Percentiles rank a stretch among this genome's conserved stretches.
phyloP scores from a whole-genome alignment of 2,888 invertebrate species.

The Eupithecia tripunctaria region DNA sequence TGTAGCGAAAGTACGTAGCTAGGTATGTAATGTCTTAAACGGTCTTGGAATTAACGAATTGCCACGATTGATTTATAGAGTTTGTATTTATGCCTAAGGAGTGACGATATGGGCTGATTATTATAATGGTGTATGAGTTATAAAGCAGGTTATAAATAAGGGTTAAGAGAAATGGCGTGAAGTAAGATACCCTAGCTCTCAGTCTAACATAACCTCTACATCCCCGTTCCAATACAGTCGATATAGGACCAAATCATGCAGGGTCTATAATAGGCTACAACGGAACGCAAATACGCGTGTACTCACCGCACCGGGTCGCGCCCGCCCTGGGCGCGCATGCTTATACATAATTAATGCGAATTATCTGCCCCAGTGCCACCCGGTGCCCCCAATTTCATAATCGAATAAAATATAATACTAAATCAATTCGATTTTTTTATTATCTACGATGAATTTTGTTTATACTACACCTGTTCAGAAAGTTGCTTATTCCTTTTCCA shows the following conservation, averaged over 20 bases:
- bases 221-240: background rate
- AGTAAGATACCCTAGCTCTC: background rate
- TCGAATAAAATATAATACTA: background rate
- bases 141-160: too few species aligned
- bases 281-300: conserved; percentile 38
- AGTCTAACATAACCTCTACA: background rate
- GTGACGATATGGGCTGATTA: background rate
- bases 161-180: background rate
- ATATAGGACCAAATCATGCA: background rate
- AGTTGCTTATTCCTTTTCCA: too few species aligned
- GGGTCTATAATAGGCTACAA: background rate
- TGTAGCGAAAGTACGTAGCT: background rate
- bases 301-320: conserved; percentile 31
- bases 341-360: conserved; percentile 44
- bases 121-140: background rate
- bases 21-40: background rate
- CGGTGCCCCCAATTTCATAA: conserved; percentile 4
- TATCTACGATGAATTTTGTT: background rate
- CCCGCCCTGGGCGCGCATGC: conserved; percentile 29
- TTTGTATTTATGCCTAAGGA: background rate
- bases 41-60: background rate
- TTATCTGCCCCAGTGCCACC: conserved; percentile 27
- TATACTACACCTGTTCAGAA: too few species aligned
- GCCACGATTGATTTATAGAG: background rate
- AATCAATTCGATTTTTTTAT: background rate